A percentile compares a stretch with the other conserved stretches of the same genome.
These are phyloP conservation scores for Meteorus sp. DNA, from an alignment of 1,140 invertebrate genomes.

Conservation along the genomic window DNA sequence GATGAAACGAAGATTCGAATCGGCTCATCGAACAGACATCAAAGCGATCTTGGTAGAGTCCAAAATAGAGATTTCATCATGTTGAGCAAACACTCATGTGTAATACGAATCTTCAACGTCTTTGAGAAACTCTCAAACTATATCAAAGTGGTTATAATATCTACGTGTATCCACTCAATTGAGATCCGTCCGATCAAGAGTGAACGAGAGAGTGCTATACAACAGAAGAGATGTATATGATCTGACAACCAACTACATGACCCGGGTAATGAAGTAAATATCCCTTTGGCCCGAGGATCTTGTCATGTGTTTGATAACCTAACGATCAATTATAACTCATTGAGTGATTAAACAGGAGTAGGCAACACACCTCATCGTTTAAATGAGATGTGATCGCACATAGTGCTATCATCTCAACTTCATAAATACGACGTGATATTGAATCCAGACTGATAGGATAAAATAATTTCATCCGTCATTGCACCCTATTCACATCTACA, in stretches of 20 bases:
- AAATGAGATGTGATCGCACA: too few species aligned
- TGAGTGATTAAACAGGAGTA: constrained; percentile 24
- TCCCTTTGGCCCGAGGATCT: constrained; percentile 20
- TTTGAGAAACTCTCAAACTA: not conserved
- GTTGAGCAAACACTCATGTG: not conserved
- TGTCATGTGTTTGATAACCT: constrained; percentile 15
- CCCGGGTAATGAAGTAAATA: constrained; percentile 31
- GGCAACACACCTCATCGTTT: not conserved
- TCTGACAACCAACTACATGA: constrained; percentile 28
- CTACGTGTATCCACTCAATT: not conserved
- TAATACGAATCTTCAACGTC: not conserved
- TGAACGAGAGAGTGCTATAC: not conserved
- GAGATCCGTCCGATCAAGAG: not conserved
- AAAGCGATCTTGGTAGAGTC: too few species aligned
- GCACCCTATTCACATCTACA: too few species aligned
- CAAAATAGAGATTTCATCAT: not conserved
- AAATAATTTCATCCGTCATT: too few species aligned
- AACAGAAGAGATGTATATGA: constrained; percentile 12
- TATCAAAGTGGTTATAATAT: too few species aligned
- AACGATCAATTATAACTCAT: constrained; percentile 28
- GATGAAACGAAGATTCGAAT: too few species aligned
- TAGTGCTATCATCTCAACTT: too few species aligned
- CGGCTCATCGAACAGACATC: too few species aligned
- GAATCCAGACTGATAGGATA: too few species aligned
- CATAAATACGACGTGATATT: too few species aligned